Evolutionary conservation across 1,140 invertebrate species (phyloP), one percentile per base, ranked within the genome.

Genomic region (Drosophila persimilis): DNA sequence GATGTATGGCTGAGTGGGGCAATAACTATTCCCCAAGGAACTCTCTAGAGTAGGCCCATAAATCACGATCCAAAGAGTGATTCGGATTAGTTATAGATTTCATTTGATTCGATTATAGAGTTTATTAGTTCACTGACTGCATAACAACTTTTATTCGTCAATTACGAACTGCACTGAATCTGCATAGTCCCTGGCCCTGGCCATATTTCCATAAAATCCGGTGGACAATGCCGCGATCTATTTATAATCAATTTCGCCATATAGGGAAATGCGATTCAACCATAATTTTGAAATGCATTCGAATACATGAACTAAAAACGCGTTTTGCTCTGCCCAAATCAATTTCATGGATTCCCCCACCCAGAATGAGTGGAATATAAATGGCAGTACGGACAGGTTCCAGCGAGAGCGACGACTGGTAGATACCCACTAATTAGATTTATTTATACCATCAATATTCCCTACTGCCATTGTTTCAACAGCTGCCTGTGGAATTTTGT

Each of bases 161-260:
- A 46, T 17, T 64, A 31, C 58, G 31, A 50, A 39, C 17, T 43
- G 35, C 39, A 43, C 24, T n/a, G 8, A 57, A 70, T 69, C 44
- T 57, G 52, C 64, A 70, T 50, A 69, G 69, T 69, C 51, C 41
- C 41, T 26, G 26, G 11, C 51, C 41, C 41, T 26, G 26, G 11
- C 17, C 51, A 48, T 29, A 57, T 26, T 43, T 7, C 44, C 63
- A 69, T 70, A 57, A 70, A 70, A 69, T 65, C 66, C 51, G 24
- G 3, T 26, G 41, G 41, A 45, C 51, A 39, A 39, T 13, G 11
- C 11, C 1, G 2, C 35, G 35, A 56, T 15, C 43, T 39, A 65
- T 53, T 73, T 22, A 54, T 73, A 73, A 73, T 65, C 71, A 73
- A 73, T 73, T 73, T 73, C 15, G 39, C 22, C 60, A 53, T 57